Conservation (phyloP, 1,140 invertebrate species). For the Caenorhabditis briggsae region DNA sequence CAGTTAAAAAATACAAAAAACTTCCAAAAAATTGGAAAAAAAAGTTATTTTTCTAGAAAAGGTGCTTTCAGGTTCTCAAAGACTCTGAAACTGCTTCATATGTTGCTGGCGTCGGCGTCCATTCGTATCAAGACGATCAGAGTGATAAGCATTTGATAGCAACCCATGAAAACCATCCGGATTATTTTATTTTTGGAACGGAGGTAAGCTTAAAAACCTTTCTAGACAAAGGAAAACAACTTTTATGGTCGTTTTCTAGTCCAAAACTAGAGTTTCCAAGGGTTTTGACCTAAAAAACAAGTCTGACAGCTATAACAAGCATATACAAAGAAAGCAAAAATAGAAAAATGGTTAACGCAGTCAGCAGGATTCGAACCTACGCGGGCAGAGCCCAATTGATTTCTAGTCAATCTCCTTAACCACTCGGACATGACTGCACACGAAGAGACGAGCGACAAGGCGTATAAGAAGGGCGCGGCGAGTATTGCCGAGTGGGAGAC, state of each 20-base stretch:
- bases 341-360: slow-evolving; percentile 49
- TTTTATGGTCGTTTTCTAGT: no score
- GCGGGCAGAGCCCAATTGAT: slow-evolving; percentile 71
- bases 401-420: slow-evolving; percentile 67
- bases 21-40: no score
- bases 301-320: not conserved
- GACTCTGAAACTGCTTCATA: slow-evolving; percentile 49
- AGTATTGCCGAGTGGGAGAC: no score
- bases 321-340: not conserved
- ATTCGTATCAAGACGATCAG: slow-evolving; percentile 43
- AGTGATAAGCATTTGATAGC: not conserved
- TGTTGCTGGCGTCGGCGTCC: slow-evolving; percentile 48
- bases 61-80: slow-evolving; percentile 55
- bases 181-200: slow-evolving; percentile 57
- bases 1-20: no score
- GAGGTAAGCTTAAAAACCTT: no score
- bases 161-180: slow-evolving; percentile 49
- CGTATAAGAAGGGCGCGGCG: not conserved
- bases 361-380: slow-evolving; percentile 70
- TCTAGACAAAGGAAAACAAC: no score
- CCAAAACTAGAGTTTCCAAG: no score
- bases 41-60: no score
- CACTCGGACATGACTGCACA: slow-evolving; percentile 64
- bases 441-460: not conserved
- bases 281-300: no score